Evolutionary conservation across 2,888 invertebrate species (phyloP), one percentile per base, ranked within the genome.

Genomic region (Drosophila meridionalis): DNA sequence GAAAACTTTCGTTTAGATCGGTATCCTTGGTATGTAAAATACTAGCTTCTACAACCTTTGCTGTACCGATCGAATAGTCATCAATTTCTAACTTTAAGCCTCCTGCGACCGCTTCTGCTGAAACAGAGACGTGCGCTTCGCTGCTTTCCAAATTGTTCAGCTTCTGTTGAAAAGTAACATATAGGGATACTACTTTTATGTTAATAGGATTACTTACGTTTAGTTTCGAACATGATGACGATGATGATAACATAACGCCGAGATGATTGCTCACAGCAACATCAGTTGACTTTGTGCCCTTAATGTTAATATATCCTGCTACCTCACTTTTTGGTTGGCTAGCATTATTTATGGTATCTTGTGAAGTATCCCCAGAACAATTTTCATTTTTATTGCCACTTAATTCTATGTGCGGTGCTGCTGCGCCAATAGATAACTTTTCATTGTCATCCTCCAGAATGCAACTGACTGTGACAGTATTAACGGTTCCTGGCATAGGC

Each of bases 1-100:
- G 96, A 93, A 97, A 95, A 93, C 96, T 96, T 94, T 97, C 96
- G 67, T 78, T 85, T 36, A 75, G 55, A 52, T 85, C 94, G 96
- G 74, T 76, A 66, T 83, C 80, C 52, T 82, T 80, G 32, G 83
- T 77, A 53, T 73, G 69, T 62, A 81, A 53, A 66, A 65, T 72
- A 64, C 50, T 82, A 72, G 79, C 58, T 63, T 67, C 89, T 73
- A 76, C 73, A 55, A 69, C 71, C 55, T 82, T 68, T 63, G 78
- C 42, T 65, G 89, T 63, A 59, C 69, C 58, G 66, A 78, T 62
- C 45, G 81, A 47, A 34, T 80, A 50, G 59, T 80, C 73, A 65
- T 83, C 70, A 64, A 87, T 60, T 61, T 91, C 69, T 63, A 84
- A 28, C 32, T 73, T 60, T 64, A 69, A 59, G 48, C 60, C 70